A percentile compares a stretch with the other conserved stretches of the same genome.
These are phyloP conservation scores for Antitype chi DNA, from an alignment of 2,888 invertebrate genomes.

Conservation along the genomic window DNA sequence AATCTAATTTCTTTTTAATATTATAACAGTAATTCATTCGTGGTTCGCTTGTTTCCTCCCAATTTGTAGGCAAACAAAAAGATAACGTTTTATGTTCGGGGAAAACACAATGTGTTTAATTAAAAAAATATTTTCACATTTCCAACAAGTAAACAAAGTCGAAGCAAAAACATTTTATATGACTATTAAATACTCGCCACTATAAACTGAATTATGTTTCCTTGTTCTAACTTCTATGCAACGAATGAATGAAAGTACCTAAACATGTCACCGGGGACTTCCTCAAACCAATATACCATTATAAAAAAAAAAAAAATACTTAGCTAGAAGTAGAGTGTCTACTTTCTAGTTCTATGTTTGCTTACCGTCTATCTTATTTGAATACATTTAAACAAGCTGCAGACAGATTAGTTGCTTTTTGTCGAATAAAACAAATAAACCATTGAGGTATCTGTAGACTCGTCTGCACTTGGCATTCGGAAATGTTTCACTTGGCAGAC, in stretches of 20 bases:
- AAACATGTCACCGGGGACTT: background rate
- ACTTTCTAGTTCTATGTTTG: slow-evolving; percentile 17
- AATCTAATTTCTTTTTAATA: slow-evolving; percentile 19
- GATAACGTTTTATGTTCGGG: slow-evolving; percentile 38
- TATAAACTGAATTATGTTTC: slow-evolving; percentile 49
- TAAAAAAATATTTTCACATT: slow-evolving; percentile 57
- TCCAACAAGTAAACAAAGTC: slow-evolving; percentile 13
- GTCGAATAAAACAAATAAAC: slow-evolving; percentile 43
- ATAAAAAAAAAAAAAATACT: background rate
- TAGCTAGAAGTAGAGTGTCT: slow-evolving; percentile 5
- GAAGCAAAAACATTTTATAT: slow-evolving; percentile 40
- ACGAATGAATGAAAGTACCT: background rate
- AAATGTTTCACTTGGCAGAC: slow-evolving; percentile 63
- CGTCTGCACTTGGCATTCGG: slow-evolving; percentile 51
- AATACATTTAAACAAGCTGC: slow-evolving; percentile 25
- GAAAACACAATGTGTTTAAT: slow-evolving; percentile 53
- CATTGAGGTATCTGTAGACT: slow-evolving; percentile 36
- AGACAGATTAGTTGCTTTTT: slow-evolving; percentile 21
- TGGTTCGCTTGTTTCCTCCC: slow-evolving; percentile 15
- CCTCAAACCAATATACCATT: background rate
- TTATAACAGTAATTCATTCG: slow-evolving; percentile 27
- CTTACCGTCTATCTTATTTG: slow-evolving; percentile 7
- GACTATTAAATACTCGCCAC: slow-evolving; percentile 27
- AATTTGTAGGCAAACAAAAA: slow-evolving; percentile 39
- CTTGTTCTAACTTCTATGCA: slow-evolving; percentile 41